Base-by-base conservation (phyloP, 2,797 vertebrate genomes). In the Aldrovandia affinis region DNA sequence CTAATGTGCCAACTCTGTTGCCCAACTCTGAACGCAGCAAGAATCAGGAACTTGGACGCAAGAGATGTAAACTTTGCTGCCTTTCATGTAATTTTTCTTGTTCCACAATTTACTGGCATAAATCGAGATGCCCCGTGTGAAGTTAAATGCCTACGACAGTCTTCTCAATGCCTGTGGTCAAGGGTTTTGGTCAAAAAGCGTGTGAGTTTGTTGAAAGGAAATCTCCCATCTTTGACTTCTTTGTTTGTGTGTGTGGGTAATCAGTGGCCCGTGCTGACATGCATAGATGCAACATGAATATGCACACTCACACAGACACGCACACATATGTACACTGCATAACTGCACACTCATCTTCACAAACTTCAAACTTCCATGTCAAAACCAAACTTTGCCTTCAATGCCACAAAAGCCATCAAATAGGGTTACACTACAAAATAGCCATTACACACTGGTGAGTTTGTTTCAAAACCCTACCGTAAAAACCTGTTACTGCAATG, bases 1-100 rank as follows among this genome's bases (percentile, higher is more conserved):
- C 93, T 92, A n/a, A 8, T 89, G 82, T n/a, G n/a, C n/a, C n/a
- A n/a, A n/a, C 12, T 5, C 63, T 70, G 39, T 84, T 79, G 83
- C n/a, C 70, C 81, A 83, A 80, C 82, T 84, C 30, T 78, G 8
- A 88, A 39, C 79, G 28, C 33, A 89, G 87, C 9, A 80, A 88
- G 86, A 75, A 91, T 89, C 81, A 85, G 81, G 86, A 85, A 63
- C 77, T 65, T 30, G 10, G n/a, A 44, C 20, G 39, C 42, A 4
- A 77, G 73, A 47, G 22, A 22, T 47, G 25, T 47, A 25, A 75
- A 44, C 42, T 75, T 2, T 77, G 15, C 42, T 77, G 73, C 6
- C 70, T 57, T 57, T 20, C 10, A 15, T 20, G 9, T 20, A 57
- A 0, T 50, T 5, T 12, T 50, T 50, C 47, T 50, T 12, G 6